phyloP scores from a whole-genome alignment of 2,797 vertebrate genomes.

The Oreonectes daqikongensis region DNA sequence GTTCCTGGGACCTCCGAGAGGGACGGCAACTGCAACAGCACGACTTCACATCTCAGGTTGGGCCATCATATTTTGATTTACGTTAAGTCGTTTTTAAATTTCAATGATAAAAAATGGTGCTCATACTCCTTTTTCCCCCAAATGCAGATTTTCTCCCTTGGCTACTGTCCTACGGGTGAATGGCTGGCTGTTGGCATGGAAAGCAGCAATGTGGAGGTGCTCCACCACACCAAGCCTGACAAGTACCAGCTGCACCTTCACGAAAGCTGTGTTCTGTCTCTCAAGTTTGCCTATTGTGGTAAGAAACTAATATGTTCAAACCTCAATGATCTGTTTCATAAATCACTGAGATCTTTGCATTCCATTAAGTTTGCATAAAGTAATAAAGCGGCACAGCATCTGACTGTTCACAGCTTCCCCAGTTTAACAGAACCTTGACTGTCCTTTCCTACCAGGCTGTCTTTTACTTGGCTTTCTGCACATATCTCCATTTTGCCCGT shows the following conservation, averaged over 20 bases:
- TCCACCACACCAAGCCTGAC: conserved; percentile 95
- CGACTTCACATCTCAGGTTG: conserved; percentile 97
- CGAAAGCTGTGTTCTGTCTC: conserved; percentile 95
- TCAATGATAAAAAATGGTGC: background rate
- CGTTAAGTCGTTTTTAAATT: background rate
- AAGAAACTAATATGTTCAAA: conserved; percentile 58
- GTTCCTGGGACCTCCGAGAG: conserved; percentile 96
- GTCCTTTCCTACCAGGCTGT: conserved; percentile 38
- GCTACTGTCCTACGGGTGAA: conserved; percentile 94
- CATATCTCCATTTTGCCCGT: conserved; percentile 52
- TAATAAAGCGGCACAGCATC: background rate
- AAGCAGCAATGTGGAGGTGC: conserved; percentile 95
- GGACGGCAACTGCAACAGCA: conserved; percentile 97
- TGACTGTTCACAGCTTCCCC: background rate
- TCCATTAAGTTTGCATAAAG: conserved; percentile 7
- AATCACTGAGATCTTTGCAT: background rate
- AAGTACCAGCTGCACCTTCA: conserved; percentile 98
- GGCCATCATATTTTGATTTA: background rate
- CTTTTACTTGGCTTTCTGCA: conserved; percentile 56
- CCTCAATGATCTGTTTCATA: background rate
- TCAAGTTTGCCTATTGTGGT: conserved; percentile 97
- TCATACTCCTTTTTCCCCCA: background rate
- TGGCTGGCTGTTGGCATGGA: conserved; percentile 98
- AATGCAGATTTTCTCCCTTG: conserved; percentile 90
- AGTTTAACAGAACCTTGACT: conserved; percentile 48